A percentile compares a stretch with the other conserved stretches of the same genome.
These are phyloP conservation scores for Chaetophractus vellerosus DNA, from an alignment of 2,797 vertebrate species.

Conservation along the genomic window DNA sequence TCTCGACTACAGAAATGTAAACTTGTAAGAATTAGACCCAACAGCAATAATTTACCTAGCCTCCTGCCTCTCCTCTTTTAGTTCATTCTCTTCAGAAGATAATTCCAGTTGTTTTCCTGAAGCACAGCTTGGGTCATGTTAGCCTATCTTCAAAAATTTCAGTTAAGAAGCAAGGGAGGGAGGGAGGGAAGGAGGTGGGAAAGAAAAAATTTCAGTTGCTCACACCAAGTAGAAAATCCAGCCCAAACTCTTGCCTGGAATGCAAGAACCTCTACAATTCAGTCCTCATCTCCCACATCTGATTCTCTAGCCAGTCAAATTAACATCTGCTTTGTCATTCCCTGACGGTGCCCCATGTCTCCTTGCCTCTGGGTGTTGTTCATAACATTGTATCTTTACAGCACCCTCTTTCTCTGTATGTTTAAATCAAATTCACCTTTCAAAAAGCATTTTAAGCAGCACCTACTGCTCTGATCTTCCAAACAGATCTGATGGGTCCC, in stretches of 20 bases:
- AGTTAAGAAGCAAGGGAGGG: too few relatives aligned
- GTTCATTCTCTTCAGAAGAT: constrained; percentile 14
- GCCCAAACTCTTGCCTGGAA: neutral
- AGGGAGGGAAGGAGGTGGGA: too few relatives aligned
- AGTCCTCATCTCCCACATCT: neutral
- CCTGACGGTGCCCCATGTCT: neutral
- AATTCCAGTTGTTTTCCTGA: neutral
- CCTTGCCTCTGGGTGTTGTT: neutral
- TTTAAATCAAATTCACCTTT: constrained; percentile 20
- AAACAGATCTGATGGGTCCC: neutral
- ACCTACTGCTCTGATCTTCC: neutral
- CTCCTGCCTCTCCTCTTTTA: neutral
- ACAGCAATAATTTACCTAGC: neutral
- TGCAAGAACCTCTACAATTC: neutral
- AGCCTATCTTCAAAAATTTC: neutral
- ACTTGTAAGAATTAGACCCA: neutral
- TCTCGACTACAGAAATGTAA: neutral
- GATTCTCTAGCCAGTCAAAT: neutral
- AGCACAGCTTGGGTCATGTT: neutral
- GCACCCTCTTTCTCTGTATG: neutral
- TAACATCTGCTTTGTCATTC: neutral
- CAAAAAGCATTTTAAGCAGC: neutral
- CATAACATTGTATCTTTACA: neutral
- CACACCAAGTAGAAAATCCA: neutral
- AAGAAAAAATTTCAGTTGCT: neutral